phyloP scores from a whole-genome alignment of 2,113 vertebrate genomes.

The Ictalurus punctatus region DNA sequence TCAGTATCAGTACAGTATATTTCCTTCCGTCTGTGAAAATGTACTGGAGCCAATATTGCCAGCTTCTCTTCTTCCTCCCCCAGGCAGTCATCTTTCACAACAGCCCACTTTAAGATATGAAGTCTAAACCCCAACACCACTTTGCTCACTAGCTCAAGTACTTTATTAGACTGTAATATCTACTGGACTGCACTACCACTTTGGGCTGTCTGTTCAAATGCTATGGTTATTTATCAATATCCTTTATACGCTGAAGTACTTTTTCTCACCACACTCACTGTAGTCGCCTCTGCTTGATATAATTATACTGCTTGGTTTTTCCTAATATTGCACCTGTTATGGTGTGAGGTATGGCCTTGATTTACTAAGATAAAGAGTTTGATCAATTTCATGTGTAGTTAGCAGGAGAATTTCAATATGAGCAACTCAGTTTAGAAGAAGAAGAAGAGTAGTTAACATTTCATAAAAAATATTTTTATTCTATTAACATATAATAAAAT shows the following conservation, averaged over 20 bases:
- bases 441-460: neutral
- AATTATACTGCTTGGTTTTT: neutral
- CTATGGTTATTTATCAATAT: neutral
- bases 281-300: neutral
- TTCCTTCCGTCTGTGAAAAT: neutral
- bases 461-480: neutral
- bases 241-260: neutral
- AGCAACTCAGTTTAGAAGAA: neutral
- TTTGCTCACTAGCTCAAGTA: neutral
- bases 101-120: neutral
- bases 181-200: neutral
- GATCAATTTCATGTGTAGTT: neutral
- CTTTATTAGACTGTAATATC: neutral
- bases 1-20: neutral
- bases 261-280: neutral
- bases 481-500: neutral
- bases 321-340: neutral
- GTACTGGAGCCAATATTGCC: neutral
- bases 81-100: neutral
- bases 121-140: neutral
- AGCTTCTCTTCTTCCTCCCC: neutral
- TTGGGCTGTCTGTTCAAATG: neutral
- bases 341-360: neutral
- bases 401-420: neutral
- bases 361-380: neutral